These are phyloP conservation scores for Oryzias dopingdopingensis DNA, from an alignment of 2,797 vertebrate species.

Conservation along the genomic window DNA sequence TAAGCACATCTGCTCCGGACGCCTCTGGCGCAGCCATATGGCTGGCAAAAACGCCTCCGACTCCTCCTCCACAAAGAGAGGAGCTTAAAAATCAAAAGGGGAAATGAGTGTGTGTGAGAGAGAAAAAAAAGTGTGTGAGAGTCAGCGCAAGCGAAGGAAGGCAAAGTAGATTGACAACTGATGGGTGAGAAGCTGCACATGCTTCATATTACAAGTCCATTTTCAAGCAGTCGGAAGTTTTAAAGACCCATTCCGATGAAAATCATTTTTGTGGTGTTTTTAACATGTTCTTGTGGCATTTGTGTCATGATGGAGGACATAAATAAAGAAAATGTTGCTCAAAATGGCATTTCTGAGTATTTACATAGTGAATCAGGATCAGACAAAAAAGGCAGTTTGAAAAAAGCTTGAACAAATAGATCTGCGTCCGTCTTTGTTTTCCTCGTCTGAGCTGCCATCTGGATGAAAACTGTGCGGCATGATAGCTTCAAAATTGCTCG, in stretches of 20 bases:
- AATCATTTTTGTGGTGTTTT: too few species aligned
- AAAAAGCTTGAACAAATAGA: too few species aligned
- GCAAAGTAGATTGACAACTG: conserved; percentile 60
- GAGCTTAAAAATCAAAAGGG: conserved; percentile 51
- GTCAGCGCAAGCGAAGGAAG: conserved; percentile 19
- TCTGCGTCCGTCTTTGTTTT: too few species aligned
- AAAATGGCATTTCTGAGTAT: too few species aligned
- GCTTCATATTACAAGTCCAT: conserved; percentile 49
- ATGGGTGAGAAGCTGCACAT: conserved; percentile 57
- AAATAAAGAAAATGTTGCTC: too few species aligned
- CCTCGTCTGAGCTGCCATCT: too few species aligned
- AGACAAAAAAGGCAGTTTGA: too few species aligned
- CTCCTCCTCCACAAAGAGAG: conserved; percentile 55
- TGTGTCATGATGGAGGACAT: too few species aligned
- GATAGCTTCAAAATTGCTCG: too few species aligned
- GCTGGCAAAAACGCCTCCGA: conserved; percentile 63
- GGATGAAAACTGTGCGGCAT: too few species aligned
- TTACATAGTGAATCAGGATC: too few species aligned
- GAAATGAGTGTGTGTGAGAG: conserved; percentile 30
- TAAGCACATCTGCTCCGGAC: conserved; percentile 72
- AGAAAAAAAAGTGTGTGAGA: conserved; percentile 12
- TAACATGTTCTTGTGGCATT: too few species aligned
- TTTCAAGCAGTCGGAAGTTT: conserved; percentile 41
- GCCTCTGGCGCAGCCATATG: conserved; percentile 76
- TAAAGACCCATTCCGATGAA: conserved; percentile 16